Conservation (phyloP, 92 coral and sea anemone genomes). For the Parazoanthus swiftii region DNA sequence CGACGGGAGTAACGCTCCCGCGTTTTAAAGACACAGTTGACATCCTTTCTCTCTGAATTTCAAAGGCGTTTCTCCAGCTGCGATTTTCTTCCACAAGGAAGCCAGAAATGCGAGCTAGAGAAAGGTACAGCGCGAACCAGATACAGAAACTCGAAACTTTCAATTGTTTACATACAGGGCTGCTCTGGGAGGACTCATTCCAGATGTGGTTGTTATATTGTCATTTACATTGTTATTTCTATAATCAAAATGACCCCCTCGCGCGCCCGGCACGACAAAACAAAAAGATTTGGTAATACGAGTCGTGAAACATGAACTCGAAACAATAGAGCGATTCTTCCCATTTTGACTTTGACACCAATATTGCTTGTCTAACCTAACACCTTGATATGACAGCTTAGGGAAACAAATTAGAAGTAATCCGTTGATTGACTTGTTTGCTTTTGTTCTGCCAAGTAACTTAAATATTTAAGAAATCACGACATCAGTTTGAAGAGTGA, state of each 20-base stretch:
- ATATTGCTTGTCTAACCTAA: slow-evolving; percentile 1
- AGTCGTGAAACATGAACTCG: slow-evolving; percentile 1
- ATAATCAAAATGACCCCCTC: background rate
- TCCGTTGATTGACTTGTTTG: slow-evolving; percentile 15
- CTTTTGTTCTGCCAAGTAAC: background rate
- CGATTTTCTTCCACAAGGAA: background rate
- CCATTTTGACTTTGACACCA: background rate
- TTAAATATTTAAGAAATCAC: background rate
- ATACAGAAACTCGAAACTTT: background rate
- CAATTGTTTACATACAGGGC: background rate
- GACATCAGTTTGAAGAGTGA: background rate
- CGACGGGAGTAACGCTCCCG: background rate
- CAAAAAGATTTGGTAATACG: slow-evolving; percentile 7
- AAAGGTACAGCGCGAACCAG: background rate
- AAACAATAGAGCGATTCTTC: slow-evolving; percentile 1
- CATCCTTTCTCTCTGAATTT: slow-evolving; percentile 1
- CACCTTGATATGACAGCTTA: background rate
- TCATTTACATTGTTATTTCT: slow-evolving; percentile 5
- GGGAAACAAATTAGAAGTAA: background rate
- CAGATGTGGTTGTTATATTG: background rate
- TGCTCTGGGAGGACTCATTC: background rate
- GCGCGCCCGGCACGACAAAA: background rate
- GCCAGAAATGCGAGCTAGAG: background rate
- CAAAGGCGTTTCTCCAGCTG: background rate
- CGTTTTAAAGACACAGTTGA: slow-evolving; percentile 19